Percentiles rank a stretch among this genome's conserved stretches.
phyloP scores from a whole-genome alignment of 2,113 vertebrate species.

The Solea senegalensis region DNA sequence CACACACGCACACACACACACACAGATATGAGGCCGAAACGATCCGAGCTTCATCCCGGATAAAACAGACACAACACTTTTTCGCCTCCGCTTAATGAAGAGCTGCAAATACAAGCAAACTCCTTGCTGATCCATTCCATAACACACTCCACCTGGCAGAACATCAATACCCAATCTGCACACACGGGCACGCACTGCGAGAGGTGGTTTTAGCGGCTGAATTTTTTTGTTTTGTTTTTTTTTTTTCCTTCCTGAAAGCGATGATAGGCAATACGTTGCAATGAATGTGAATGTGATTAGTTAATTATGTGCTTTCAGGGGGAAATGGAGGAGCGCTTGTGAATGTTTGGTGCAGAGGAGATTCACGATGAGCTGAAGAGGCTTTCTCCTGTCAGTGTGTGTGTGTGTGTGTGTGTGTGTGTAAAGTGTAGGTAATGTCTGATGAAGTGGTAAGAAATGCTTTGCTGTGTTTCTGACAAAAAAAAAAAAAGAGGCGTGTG shows the following conservation, averaged over 20 bases:
- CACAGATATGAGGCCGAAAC: background rate
- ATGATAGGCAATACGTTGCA: slow-evolving; percentile 51
- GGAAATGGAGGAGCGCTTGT: slow-evolving; percentile 42
- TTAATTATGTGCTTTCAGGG: slow-evolving; percentile 71
- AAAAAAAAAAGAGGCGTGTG: slow-evolving; percentile 6
- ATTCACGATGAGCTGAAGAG: slow-evolving; percentile 21
- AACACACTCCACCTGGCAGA: slow-evolving; percentile 62
- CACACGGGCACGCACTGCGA: slow-evolving; percentile 22
- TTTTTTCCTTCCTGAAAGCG: slow-evolving; percentile 32
- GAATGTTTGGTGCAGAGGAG: slow-evolving; percentile 36
- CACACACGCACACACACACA: slow-evolving; percentile 9
- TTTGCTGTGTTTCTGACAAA: slow-evolving; percentile 29
- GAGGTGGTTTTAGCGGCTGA: slow-evolving; percentile 8
- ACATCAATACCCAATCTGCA: slow-evolving; percentile 63
- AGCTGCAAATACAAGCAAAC: slow-evolving; percentile 41
- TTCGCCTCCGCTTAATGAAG: slow-evolving; percentile 49
- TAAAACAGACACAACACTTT: slow-evolving; percentile 25
- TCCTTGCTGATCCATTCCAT: slow-evolving; percentile 55
- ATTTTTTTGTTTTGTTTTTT: slow-evolving; percentile 50
- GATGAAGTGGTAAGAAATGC: slow-evolving; percentile 27
- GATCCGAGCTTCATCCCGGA: slow-evolving; percentile 10
- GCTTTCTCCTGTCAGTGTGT: slow-evolving; percentile 14
- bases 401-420: slow-evolving; percentile 19
- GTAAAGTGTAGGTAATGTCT: slow-evolving; percentile 27
- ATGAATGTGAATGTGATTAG: slow-evolving; percentile 71